phyloP scores from a whole-genome alignment of 2,113 vertebrate genomes.

The Chauna torquata region DNA sequence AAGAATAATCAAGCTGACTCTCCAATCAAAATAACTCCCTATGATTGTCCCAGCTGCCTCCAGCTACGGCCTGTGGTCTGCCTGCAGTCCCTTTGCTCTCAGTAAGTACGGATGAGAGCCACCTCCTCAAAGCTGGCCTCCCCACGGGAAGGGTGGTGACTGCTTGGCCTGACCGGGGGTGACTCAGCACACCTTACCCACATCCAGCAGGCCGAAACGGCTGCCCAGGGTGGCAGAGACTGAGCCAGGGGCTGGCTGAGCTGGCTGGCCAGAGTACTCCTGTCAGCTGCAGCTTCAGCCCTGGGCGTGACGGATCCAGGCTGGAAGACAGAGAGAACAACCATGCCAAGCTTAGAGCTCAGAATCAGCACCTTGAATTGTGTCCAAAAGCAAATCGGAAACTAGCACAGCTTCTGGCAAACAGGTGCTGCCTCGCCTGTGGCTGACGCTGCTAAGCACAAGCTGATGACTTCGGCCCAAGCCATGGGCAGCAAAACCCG shows the following conservation, averaged over 20 bases:
- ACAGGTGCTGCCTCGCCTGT: background rate
- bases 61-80: accelerated
- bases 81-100: background rate
- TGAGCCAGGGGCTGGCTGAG: background rate
- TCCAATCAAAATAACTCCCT: background rate
- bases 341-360: background rate
- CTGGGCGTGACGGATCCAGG: accelerated
- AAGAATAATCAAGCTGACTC: background rate
- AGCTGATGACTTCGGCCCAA: background rate
- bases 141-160: background rate
- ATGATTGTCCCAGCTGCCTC: background rate
- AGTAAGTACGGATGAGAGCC: accelerated
- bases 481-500: background rate
- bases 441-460: accelerated
- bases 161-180: background rate
- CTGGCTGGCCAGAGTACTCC: background rate
- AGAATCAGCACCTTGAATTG: background rate
- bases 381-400: background rate
- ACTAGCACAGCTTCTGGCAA: background rate
- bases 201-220: background rate
- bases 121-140: background rate
- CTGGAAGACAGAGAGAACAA: background rate
- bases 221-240: background rate
- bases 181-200: background rate
- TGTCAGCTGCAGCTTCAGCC: background rate